These are phyloP conservation scores for Paracyclopina nana DNA, from an alignment of 1,140 invertebrate species.

Conservation along the genomic window DNA sequence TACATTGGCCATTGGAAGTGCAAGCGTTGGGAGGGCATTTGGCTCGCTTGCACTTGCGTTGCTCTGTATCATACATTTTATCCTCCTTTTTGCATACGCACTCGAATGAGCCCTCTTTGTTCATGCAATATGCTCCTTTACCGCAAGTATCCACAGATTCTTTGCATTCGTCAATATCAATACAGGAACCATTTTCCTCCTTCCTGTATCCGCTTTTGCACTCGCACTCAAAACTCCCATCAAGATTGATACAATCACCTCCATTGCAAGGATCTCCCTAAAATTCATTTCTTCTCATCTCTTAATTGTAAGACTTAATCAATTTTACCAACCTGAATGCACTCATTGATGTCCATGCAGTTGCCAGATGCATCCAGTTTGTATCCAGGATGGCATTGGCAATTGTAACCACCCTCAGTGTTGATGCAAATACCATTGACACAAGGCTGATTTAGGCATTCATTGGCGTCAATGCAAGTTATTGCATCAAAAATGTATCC, in stretches of 20 bases:
- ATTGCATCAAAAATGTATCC: slow-evolving; percentile 32
- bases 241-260: slow-evolving; percentile 23
- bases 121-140: slow-evolving; percentile 33
- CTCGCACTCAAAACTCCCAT: slow-evolving; percentile 24
- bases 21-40: too few species aligned
- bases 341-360: slow-evolving; percentile 24
- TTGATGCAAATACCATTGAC: slow-evolving; percentile 40
- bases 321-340: too few species aligned
- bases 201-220: slow-evolving; percentile 24
- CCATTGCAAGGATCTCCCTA: slow-evolving; percentile 23
- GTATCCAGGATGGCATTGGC: slow-evolving; percentile 46
- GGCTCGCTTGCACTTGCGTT: slow-evolving; percentile 23
- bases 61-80: slow-evolving; percentile 26
- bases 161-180: slow-evolving; percentile 32
- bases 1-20: too few species aligned
- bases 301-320: too few species aligned
- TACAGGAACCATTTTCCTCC: slow-evolving; percentile 19
- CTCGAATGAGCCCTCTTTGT: slow-evolving; percentile 54
- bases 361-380: slow-evolving; percentile 27
- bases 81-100: slow-evolving; percentile 50
- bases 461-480: slow-evolving; percentile 34
- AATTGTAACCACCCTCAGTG: slow-evolving; percentile 49
- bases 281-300: too few species aligned
- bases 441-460: slow-evolving; percentile 18
- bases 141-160: slow-evolving; percentile 28